Evolutionary conservation across 2,113 vertebrate species (phyloP).

Genomic region (Antigone vipio): DNA sequence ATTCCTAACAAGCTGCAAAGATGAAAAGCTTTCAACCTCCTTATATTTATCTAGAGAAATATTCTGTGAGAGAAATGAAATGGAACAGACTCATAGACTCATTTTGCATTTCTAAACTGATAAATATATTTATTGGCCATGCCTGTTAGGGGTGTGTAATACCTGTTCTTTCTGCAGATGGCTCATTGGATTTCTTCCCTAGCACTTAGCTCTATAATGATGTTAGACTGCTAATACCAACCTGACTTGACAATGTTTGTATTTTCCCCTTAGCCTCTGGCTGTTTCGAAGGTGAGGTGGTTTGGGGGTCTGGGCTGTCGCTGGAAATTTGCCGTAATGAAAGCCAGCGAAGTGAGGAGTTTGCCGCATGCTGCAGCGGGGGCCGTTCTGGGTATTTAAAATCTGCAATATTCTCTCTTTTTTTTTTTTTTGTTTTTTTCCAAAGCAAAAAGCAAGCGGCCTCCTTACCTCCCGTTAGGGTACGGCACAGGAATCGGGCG

Average conservation of each 20-base stretch:
- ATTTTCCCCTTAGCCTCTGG: background rate
- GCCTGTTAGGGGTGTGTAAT: background rate
- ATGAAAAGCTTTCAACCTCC: background rate
- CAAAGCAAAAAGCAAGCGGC: background rate
- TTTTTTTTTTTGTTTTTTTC: background rate
- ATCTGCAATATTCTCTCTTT: background rate
- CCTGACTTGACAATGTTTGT: background rate
- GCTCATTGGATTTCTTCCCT: background rate
- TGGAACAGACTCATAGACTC: background rate
- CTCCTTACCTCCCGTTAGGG: background rate
- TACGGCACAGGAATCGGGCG: fast-evolving
- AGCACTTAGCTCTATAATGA: background rate
- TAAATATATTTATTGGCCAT: background rate
- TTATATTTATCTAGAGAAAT: background rate
- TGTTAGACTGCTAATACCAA: background rate
- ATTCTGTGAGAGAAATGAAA: background rate
- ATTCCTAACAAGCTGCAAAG: background rate
- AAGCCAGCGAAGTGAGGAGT: background rate
- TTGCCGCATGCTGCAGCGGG: fast-evolving
- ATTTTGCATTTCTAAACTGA: background rate
- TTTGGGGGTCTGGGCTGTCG: background rate
- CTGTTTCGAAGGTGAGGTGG: background rate
- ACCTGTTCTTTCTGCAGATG: background rate
- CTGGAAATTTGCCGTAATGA: background rate
- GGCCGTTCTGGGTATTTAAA: background rate